Conservation (phyloP, 2,797 vertebrate species). For the Sebastes melanostomus region DNA sequence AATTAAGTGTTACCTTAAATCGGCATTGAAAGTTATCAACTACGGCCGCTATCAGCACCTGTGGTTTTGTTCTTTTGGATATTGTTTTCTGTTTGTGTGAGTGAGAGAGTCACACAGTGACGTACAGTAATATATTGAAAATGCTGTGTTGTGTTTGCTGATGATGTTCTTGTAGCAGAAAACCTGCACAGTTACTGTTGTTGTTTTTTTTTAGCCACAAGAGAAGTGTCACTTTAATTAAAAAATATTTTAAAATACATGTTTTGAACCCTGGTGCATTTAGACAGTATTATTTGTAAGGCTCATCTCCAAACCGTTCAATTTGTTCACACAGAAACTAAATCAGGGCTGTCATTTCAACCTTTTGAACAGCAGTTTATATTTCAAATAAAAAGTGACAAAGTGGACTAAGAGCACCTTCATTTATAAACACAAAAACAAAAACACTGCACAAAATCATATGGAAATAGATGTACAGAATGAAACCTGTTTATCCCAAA, state of each 20-base stretch:
- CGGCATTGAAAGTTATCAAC: fast-evolving
- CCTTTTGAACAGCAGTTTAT: neutral
- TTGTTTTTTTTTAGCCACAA: constrained; percentile 45
- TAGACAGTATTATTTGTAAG: neutral
- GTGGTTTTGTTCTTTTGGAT: neutral
- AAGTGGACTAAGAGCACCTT: neutral
- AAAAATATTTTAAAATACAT: constrained; percentile 32
- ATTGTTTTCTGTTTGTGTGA: constrained; percentile 3
- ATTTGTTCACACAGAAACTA: neutral
- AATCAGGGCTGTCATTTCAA: neutral
- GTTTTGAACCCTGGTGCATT: neutral
- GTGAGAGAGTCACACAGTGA: constrained; percentile 19
- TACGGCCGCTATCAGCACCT: neutral
- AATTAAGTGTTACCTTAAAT: neutral
- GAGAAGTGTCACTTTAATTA: constrained; percentile 70
- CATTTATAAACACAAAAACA: neutral
- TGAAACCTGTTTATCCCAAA: neutral
- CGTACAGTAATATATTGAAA: constrained; percentile 45
- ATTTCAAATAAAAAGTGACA: neutral
- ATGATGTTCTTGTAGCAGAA: constrained; percentile 46
- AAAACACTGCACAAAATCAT: neutral
- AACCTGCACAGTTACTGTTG: constrained; percentile 20
- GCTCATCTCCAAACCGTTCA: neutral
- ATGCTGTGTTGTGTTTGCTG: constrained; percentile 45
- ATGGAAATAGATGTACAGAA: neutral